Percentiles rank a stretch among this genome's conserved stretches.
Evolutionary conservation across 2,113 vertebrate species (phyloP).

Genomic region (Pseudopipra pipra): DNA sequence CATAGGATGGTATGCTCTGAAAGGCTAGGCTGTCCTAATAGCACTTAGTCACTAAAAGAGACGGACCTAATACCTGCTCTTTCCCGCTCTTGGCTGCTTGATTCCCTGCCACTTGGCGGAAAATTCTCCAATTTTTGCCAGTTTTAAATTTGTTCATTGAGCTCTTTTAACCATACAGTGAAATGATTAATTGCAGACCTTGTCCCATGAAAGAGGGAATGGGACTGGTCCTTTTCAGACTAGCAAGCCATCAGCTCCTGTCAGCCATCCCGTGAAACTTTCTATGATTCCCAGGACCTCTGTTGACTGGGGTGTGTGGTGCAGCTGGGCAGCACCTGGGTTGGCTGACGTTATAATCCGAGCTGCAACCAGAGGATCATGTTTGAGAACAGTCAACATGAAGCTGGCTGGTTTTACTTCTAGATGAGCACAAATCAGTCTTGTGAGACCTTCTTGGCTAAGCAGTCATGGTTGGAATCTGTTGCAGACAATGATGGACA

Average conservation of each 20-base stretch:
- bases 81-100: neutral
- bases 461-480: neutral
- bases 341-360: neutral
- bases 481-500: neutral
- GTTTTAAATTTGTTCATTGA: neutral
- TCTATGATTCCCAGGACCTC: neutral
- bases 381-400: neutral
- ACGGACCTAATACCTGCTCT: neutral
- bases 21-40: neutral
- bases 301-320: neutral
- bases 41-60: neutral
- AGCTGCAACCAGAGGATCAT: neutral
- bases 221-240: neutral
- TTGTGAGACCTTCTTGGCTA: neutral
- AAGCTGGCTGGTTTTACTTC: neutral
- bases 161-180: neutral
- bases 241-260: neutral
- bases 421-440: neutral
- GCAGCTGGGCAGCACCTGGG: neutral
- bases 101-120: neutral
- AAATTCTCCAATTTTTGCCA: neutral
- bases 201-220: neutral
- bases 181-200: neutral
- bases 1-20: neutral
- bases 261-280: neutral